Evolutionary conservation across 2,113 vertebrate species (phyloP).

Genomic region (Procavia capensis): DNA sequence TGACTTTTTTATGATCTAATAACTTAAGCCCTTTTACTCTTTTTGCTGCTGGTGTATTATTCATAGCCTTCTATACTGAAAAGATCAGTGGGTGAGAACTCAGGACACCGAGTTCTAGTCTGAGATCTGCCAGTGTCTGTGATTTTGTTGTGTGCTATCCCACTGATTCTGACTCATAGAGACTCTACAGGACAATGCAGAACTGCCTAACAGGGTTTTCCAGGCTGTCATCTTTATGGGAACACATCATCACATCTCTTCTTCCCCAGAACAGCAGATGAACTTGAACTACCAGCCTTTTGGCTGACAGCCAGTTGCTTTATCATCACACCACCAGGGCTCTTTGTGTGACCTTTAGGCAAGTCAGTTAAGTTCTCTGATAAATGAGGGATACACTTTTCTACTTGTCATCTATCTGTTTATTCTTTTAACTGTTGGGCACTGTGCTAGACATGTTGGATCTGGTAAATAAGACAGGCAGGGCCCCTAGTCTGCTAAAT

Average conservation of each 20-base stretch:
- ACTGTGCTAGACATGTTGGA: no score
- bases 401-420: background rate
- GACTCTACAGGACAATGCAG: no score
- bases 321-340: no score
- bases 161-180: no score
- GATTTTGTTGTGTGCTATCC: background rate
- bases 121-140: background rate
- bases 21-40: background rate
- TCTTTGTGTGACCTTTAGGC: background rate
- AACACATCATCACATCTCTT: no score
- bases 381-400: background rate
- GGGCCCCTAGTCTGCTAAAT: background rate
- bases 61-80: background rate
- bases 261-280: no score
- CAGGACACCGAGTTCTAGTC: background rate
- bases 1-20: background rate
- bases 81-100: background rate
- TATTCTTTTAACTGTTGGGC: background rate
- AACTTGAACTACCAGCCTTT: no score
- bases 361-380: conserved; percentile 26
- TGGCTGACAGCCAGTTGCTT: no score
- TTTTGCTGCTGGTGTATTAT: background rate
- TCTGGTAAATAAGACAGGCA: background rate
- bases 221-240: no score
- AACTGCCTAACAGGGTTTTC: no score